Base-by-base conservation (phyloP, 2,113 vertebrate genomes). In the Helogale parvula region DNA sequence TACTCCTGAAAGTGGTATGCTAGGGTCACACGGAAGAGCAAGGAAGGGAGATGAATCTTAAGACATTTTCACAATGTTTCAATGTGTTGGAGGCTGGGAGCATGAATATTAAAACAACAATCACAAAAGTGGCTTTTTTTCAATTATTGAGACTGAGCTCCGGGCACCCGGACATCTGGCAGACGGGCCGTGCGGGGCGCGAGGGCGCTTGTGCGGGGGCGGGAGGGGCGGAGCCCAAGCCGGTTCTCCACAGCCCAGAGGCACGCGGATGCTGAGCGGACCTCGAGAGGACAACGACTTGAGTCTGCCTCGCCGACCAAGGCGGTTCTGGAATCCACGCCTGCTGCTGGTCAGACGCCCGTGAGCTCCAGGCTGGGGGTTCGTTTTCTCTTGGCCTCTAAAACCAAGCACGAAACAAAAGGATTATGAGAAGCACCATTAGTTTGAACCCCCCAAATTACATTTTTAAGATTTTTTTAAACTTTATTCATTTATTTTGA, bases 131-230 rank as follows among this genome's bases (percentile, higher is more conserved):
- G 15, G 52, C 69, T 3, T 7, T 60, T 69, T 45, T 45, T 57
- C 29, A 2, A 15, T 76, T 83, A 15, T 45, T 17, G 29, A 66
- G 79, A 83, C 68, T 21, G 41, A 57, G 31, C 19, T 29, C 74
- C 65, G 76, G 77, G 66, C 27, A 84, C 27, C 25, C 17, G 14
- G 63, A 63, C 27, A 50, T 12, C 33, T n/a, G 35, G 47, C 57
- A 87, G 35, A 19, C 11, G 2, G 2, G 21, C 52, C 65, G 35
- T 23, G 11, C 33, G 33, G 38, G 33, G 9, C 33, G 72, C 31
- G 23, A 8, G 16, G 33, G 50, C 25, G 12, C 3, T 6, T n/a
- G 3, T 5, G 15, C 0, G 2, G 38, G 6, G 65, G 19, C 14
- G 14, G 29, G 21, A 66, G 9, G n/a, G 47, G n/a, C 35, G 27